Evolutionary conservation across 2,888 invertebrate species (phyloP).

Genomic region (Cantharis nigra): DNA sequence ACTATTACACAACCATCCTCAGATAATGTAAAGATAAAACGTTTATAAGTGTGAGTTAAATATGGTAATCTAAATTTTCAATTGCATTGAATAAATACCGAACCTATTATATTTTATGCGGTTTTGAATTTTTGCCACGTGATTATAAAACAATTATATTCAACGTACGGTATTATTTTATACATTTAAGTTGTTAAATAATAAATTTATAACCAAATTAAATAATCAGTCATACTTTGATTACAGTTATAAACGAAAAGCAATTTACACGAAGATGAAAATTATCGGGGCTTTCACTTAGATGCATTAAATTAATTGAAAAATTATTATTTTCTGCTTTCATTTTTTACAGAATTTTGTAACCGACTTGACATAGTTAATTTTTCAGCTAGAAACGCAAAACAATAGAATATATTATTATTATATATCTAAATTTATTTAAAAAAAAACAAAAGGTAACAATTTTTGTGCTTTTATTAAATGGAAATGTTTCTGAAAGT

Average conservation of each 20-base stretch:
- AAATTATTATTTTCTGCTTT: not conserved
- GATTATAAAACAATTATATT: not conserved
- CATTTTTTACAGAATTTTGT: not conserved
- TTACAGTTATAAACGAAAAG: not conserved
- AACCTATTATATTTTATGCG: conserved; percentile 26
- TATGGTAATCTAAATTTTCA: conserved; percentile 29
- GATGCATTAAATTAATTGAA: not conserved
- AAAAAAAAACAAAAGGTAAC: too few species aligned
- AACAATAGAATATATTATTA: too few species aligned
- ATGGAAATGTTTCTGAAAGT: not conserved
- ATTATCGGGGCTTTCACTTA: not conserved
- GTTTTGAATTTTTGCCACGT: not conserved
- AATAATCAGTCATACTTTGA: not conserved
- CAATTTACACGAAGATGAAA: not conserved
- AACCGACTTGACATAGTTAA: not conserved
- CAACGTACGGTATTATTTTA: not conserved
- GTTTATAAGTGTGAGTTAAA: conserved; percentile 32
- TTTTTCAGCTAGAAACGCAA: not conserved
- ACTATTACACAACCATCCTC: conserved; percentile 40
- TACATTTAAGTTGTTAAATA: not conserved
- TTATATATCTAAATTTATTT: too few species aligned
- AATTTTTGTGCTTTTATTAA: not conserved
- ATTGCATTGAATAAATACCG: conserved; percentile 16
- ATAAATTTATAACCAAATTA: not conserved
- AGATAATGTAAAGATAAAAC: conserved; percentile 41